Evolutionary conservation across 2,113 vertebrate species (phyloP).

Genomic region (Poecilia latipinna): DNA sequence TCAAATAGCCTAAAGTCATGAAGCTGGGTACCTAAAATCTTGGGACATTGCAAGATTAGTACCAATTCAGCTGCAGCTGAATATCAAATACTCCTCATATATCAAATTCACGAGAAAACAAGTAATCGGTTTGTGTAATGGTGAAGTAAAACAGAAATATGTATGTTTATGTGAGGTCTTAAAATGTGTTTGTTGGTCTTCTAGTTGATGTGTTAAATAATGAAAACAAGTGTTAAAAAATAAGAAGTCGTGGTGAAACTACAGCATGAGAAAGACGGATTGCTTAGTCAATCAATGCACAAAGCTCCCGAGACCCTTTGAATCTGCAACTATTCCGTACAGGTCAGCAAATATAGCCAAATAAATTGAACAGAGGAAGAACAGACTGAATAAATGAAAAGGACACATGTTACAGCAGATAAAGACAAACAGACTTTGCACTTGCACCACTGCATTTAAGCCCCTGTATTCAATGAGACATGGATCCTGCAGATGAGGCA

Average conservation of each 20-base stretch:
- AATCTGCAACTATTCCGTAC: conserved; percentile 42
- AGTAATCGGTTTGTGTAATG: neutral
- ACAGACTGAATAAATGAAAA: conserved; percentile 23
- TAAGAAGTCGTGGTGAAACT: conserved; percentile 13
- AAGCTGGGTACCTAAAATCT: conserved; percentile 17
- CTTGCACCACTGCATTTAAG: conserved; percentile 28
- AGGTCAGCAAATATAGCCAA: conserved; percentile 38
- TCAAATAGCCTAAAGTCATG: conserved; percentile 39
- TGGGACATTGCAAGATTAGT: conserved; percentile 17
- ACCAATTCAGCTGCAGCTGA: conserved; percentile 14
- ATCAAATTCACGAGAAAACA: neutral
- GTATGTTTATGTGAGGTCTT: neutral
- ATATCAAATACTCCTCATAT: neutral
- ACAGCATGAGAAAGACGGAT: conserved; percentile 13
- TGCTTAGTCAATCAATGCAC: conserved; percentile 27
- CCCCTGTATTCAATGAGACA: conserved; percentile 36
- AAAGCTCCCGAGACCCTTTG: conserved; percentile 10
- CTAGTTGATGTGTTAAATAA: neutral
- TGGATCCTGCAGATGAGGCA: conserved; percentile 38
- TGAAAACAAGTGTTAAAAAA: neutral
- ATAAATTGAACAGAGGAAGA: conserved; percentile 41
- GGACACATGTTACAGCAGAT: conserved; percentile 35
- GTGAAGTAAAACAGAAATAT: neutral
- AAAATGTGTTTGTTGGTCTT: neutral
- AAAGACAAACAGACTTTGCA: conserved; percentile 55